Percentiles rank a stretch among this genome's conserved stretches.
These are phyloP conservation scores for Girardia tigrina DNA, from an alignment of 2,888 invertebrate species.

Conservation along the genomic window DNA sequence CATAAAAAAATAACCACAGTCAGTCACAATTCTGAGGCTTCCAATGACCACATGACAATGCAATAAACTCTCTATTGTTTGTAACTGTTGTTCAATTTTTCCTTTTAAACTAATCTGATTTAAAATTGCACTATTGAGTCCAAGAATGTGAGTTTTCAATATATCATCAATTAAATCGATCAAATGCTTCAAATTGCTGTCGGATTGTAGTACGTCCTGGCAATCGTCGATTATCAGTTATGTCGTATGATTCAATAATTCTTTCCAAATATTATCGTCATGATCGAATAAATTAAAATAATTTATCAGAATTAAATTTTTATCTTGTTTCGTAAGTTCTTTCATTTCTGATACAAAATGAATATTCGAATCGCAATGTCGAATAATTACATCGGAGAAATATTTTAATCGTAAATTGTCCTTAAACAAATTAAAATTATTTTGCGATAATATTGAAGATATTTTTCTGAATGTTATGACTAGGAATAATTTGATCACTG, in stretches of 20 bases:
- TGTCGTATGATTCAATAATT: background rate
- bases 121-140: background rate
- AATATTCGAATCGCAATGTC: background rate
- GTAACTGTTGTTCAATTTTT: background rate
- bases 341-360: background rate
- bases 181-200: background rate
- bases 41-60: slow-evolving; percentile 14
- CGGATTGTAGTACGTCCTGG: background rate
- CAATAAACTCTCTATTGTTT: background rate
- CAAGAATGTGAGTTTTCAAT: background rate
- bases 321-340: background rate
- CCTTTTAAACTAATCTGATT: background rate
- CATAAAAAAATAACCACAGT: too few relatives aligned
- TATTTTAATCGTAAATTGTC: background rate
- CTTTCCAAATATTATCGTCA: background rate
- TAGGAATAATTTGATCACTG: background rate
- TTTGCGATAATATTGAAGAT: background rate
- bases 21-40: too few relatives aligned
- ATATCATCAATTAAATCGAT: background rate
- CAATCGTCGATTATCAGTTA: background rate
- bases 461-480: background rate
- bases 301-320: background rate
- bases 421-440: background rate
- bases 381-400: background rate
- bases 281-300: background rate